Conservation (phyloP, 2,113 vertebrate species). For the Pangasianodon hypophthalmus region DNA sequence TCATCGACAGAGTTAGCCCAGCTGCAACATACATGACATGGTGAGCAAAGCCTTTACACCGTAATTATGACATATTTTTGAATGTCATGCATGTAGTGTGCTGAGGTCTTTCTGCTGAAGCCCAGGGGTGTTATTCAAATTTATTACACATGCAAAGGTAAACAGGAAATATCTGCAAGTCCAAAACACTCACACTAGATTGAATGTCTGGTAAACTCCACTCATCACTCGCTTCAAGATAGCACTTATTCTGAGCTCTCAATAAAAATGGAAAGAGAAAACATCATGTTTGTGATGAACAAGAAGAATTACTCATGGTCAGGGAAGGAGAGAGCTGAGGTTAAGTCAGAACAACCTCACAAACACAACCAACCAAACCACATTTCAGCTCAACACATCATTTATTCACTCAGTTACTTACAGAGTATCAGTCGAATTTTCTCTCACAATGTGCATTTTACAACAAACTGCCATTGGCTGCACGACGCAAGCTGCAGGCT, state of each 20-base stretch:
- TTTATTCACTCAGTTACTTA: slow-evolving; percentile 53
- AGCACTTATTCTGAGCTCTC: not conserved
- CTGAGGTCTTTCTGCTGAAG: not conserved
- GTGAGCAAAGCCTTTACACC: not conserved
- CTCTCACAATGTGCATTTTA: slow-evolving; percentile 74
- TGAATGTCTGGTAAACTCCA: not conserved
- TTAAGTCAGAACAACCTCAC: not conserved
- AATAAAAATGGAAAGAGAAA: not conserved
- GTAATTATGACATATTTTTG: not conserved
- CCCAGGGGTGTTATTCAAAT: not conserved
- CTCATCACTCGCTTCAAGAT: not conserved
- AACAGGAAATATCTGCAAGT: not conserved
- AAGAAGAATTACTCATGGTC: not conserved
- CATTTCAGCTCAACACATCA: slow-evolving; percentile 34
- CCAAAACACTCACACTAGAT: slow-evolving; percentile 11
- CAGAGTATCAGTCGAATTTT: slow-evolving; percentile 67
- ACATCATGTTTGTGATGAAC: not conserved
- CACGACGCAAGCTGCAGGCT: slow-evolving; percentile 54
- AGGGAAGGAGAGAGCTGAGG: not conserved
- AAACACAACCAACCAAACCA: slow-evolving; percentile 31
- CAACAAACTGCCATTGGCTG: slow-evolving; percentile 67
- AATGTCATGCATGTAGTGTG: not conserved
- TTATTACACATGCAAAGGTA: not conserved
- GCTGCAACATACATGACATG: not conserved
- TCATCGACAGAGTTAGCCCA: not conserved